A percentile compares a stretch with the other conserved stretches of the same genome.
Conservation (phyloP, 2,797 vertebrate genomes). For the Luscinia luscinia region DNA sequence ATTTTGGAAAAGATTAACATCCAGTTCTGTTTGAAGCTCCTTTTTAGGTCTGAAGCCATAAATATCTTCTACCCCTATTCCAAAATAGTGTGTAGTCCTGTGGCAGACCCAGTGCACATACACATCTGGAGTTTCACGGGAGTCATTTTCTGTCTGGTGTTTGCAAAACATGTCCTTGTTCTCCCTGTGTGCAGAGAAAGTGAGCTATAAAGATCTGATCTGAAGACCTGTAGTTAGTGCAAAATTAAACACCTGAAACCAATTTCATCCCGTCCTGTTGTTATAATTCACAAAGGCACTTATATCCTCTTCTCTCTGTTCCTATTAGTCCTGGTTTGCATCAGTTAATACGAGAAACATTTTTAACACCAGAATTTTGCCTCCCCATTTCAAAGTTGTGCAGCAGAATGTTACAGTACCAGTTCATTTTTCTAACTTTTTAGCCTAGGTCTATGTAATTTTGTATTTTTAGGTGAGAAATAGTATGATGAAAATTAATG, state of each 20-base stretch:
- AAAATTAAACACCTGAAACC: neutral
- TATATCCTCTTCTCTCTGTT: neutral
- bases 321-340: neutral
- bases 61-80: neutral
- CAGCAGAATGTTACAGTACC: neutral
- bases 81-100: neutral
- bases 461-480: neutral
- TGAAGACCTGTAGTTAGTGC: neutral
- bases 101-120: constrained; percentile 15
- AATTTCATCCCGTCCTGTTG: neutral
- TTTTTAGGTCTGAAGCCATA: constrained; percentile 62
- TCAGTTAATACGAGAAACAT: neutral
- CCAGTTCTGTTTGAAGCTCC: constrained; percentile 33
- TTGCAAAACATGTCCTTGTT: constrained; percentile 6
- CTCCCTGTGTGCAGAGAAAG: neutral
- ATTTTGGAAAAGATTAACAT: constrained; percentile 48
- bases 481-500: neutral
- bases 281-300: neutral
- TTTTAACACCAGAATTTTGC: neutral
- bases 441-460: neutral
- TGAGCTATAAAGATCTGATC: neutral
- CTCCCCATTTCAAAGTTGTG: neutral
- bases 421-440: neutral
- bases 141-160: neutral
- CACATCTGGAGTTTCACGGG: neutral